Evolutionary conservation across 1,140 invertebrate species (phyloP), one percentile per base, ranked within the genome.

Genomic region (Patella vulgata): DNA sequence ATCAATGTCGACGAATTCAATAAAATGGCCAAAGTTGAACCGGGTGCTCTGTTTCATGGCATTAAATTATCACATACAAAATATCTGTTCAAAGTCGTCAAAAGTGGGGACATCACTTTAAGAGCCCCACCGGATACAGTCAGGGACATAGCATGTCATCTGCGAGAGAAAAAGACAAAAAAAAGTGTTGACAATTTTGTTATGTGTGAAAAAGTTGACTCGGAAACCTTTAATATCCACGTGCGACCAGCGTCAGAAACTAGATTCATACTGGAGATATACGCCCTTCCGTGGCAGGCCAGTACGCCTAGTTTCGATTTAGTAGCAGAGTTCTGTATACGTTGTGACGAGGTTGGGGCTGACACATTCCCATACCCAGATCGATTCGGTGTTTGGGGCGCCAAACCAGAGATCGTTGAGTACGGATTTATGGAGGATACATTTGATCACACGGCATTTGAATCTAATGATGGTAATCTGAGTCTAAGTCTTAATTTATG

Each of bases 371-470:
- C 39, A 3, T 70, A 66, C 33, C 68, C 68, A 9, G 40, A 59
- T 21, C 59, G 62, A 31, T 6, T 6, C 3, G 57, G 55, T 36
- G 54, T 47, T 14, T 70, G 63, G 63, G 68, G 68, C 14, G 46
- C 55, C 5, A 50, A 64, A 30, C 51, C 62, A 8, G 54, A 51
- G 19, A 60, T 46, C 43, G 28, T 12, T 36, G 63, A 70, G 23
- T 59, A 62, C 25, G 68, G 68, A 6, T 70, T 70, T 57, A 59
- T 54, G 23, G 55, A 59, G 11, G 50, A 55, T 14, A 62, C 56
- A 36, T 50, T 57, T 30, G 42, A 17, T 1, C 30, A 66, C 33
- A 56, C 59, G 11, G 50, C 53, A 17, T 55, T 66, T 21, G 47
- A 48, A 52, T 42, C 58, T 12, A 55, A 58, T 27, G 21, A 39